These are phyloP conservation scores for Patiria pectinifera DNA, from an alignment of 53 echinoderm and acorn worm genomes.

Conservation along the genomic window DNA sequence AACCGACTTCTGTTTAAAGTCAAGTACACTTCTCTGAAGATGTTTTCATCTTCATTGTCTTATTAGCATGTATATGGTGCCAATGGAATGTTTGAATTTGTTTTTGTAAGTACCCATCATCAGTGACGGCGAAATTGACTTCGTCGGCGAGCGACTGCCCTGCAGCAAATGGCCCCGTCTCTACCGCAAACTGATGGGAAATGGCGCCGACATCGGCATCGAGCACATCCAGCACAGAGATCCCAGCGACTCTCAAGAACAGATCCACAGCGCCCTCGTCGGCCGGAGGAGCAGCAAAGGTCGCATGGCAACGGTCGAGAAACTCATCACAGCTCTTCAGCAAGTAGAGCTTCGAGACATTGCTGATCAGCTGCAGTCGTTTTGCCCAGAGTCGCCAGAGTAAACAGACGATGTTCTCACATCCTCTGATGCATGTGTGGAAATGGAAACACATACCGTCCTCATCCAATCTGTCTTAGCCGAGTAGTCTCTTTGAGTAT, in stretches of 20 bases:
- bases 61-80: too few relatives aligned
- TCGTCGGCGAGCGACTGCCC: not conserved
- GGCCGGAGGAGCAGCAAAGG: too few relatives aligned
- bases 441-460: not conserved
- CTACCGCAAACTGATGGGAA: not conserved
- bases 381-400: not conserved
- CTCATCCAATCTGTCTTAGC: too few relatives aligned
- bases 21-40: too few relatives aligned
- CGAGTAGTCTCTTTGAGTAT: too few relatives aligned
- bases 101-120: not conserved
- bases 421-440: too few relatives aligned
- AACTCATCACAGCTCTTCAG: not conserved
- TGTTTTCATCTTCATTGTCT: too few relatives aligned
- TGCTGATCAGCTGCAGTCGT: not conserved
- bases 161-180: slow-evolving; percentile 25
- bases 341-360: not conserved
- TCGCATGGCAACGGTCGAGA: too few relatives aligned
- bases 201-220: slow-evolving; percentile 1
- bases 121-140: slow-evolving; percentile 1
- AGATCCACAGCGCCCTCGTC: too few relatives aligned
- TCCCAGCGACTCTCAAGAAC: not conserved
- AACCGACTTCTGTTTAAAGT: too few relatives aligned
- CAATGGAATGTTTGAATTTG: too few relatives aligned
- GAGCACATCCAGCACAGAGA: not conserved
- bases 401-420: not conserved